Evolutionary conservation across 1,140 invertebrate species (phyloP).

Genomic region (Oppia nitens): DNA sequence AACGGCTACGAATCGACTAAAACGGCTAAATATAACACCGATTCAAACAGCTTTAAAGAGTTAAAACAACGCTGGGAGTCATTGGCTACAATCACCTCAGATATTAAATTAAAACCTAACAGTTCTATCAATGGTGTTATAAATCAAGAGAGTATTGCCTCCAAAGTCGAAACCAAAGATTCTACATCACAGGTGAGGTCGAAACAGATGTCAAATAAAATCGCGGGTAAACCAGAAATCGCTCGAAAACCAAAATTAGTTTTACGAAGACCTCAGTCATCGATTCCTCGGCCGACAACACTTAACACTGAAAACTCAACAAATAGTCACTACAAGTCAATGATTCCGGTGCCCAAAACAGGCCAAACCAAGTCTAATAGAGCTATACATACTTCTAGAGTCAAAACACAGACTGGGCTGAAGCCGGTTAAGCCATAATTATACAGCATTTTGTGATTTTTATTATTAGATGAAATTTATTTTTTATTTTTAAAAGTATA

Average conservation of each 20-base stretch:
- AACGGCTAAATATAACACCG: too few relatives aligned
- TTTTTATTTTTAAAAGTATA: too few relatives aligned
- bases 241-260: neutral
- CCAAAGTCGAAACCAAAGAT: too few relatives aligned
- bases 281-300: neutral
- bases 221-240: neutral
- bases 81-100: neutral
- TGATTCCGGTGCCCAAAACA: conserved; percentile 8
- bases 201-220: neutral
- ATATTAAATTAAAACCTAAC: neutral
- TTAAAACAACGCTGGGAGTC: conserved; percentile 11
- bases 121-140: too few relatives aligned
- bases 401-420: neutral
- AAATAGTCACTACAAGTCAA: neutral
- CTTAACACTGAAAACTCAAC: neutral
- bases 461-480: too few relatives aligned
- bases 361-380: neutral
- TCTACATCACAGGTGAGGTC: too few relatives aligned
- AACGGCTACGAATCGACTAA: too few relatives aligned
- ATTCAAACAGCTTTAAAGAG: conserved; percentile 9
- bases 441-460: too few relatives aligned
- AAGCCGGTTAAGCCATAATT: too few relatives aligned
- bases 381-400: neutral
- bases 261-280: conserved; percentile 1
- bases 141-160: too few relatives aligned